Base-by-base conservation (phyloP, 2,888 invertebrate species). In the Melanotus villosus region DNA sequence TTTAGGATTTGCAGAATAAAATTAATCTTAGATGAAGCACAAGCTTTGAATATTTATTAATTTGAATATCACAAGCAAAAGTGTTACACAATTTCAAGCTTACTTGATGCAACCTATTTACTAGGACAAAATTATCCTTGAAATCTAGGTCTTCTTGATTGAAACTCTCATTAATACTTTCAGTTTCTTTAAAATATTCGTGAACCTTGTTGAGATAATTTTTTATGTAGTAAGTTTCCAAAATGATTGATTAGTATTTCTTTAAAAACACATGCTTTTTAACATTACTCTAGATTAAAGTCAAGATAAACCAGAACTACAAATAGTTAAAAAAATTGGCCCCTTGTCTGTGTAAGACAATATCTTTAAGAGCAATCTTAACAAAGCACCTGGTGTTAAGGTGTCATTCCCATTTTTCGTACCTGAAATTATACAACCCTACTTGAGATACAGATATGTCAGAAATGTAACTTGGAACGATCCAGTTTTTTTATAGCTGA, bases 391-490 rank as follows among this genome's bases (percentile, higher is more conserved):
- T 66, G 66, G 66, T 60, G 59, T 60, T 59, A 66, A 66, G 58
- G 59, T 60, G 66, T 66, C 54, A 43, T 60, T n/a, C n/a, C 34
- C 23, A 23, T 41, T 54, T 66, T 18, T 34, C 30, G 59, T 59
- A 45, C 56, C 60, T 36, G 43, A 60, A 66, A 12, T 59, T 64
- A 41, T 57, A 66, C 65, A 65, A 63, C 57, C 50, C 43, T 19
- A 68, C 67, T 68, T 38, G 50, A 68, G 65, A 56, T 65, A 62
- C 52, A 65, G 68, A 72, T 64, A 65, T 64, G 68, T 56, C 70
- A 72, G 69, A 75, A 73, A 73, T 72, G 75, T 73, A 70, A 73
- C 71, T 73, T 74, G 67, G 69, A 10, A 19, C 59, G 57, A 59
- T 30, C 52, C 56, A 60, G 23, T 67, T 59, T n/a, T 59, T 67